Percentiles rank a stretch among this genome's conserved stretches.
Evolutionary conservation across 2,888 invertebrate genomes (phyloP).

Genomic region (Lithophane socia): DNA sequence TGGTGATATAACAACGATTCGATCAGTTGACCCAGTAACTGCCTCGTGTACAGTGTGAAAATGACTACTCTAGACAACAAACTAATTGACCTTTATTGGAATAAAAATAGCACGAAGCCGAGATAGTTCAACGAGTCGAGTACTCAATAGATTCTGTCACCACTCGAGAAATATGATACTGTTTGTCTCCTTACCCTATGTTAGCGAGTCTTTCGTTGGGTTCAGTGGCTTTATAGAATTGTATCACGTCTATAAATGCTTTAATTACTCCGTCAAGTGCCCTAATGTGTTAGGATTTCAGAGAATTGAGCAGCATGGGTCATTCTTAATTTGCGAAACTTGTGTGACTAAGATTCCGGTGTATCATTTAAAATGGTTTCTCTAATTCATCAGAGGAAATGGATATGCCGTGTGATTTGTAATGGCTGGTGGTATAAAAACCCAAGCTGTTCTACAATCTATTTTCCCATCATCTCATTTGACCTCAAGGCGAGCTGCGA

Average conservation of each 20-base stretch:
- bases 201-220: slow-evolving; percentile 1
- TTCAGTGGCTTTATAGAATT: slow-evolving; percentile 28
- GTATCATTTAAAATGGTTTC: slow-evolving; percentile 19
- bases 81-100: slow-evolving; percentile 49
- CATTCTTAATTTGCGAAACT: slow-evolving; percentile 34
- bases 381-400: neutral
- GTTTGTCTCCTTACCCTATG: slow-evolving; percentile 17
- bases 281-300: slow-evolving; percentile 55
- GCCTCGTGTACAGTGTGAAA: slow-evolving; percentile 19
- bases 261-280: slow-evolving; percentile 50
- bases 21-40: slow-evolving; percentile 43
- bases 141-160: slow-evolving; percentile 31
- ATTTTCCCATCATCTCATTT: slow-evolving; percentile 16
- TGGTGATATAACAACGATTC: slow-evolving; percentile 12
- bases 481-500: slow-evolving; percentile 23
- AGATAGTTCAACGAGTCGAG: slow-evolving; percentile 30
- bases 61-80: slow-evolving; percentile 35
- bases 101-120: slow-evolving; percentile 39
- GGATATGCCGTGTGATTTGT: neutral
- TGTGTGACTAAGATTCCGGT: slow-evolving; percentile 55
- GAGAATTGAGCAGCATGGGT: slow-evolving; percentile 45
- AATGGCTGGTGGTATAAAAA: neutral
- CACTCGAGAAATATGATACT: slow-evolving; percentile 22
- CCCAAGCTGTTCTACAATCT: neutral
- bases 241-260: slow-evolving; percentile 38